Evolutionary conservation across 1,140 invertebrate species (phyloP), one percentile per base, ranked within the genome.

Genomic region (Drosophila ananassae): DNA sequence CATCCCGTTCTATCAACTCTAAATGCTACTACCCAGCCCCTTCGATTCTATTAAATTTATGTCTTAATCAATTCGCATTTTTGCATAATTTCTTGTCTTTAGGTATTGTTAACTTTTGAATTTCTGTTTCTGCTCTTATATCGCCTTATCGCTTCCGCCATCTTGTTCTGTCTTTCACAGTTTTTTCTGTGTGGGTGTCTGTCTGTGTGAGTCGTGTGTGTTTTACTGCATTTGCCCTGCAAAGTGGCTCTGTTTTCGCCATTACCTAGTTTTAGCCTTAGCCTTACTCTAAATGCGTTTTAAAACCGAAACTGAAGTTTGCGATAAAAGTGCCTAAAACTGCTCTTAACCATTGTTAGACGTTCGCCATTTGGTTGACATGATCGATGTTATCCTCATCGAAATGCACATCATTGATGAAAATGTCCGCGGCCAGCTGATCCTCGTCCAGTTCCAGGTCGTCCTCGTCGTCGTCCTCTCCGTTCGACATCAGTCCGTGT

Each of bases 81-180:
- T 89, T 90, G 79, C 73, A 77, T 84, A 87, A 72, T 90, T 83
- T 89, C 69, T 87, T 74, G 87, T 90, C 87, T 90, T 90, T 90
- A 73, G 87, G 87, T 90, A 85, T 90, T 90, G 87, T 90, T 90
- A 90, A 90, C 87, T 90, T 89, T 90, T 90, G 85, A 90, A 85
- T 87, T 75, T 79, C 73, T 85, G 74, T 79, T 81, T 59, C 64
- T 79, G 41, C 41, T 44, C 34, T 37, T 37, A n/a, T 37, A 37
- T 37, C 34, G 34, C 34, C 34, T 17, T 17, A 17, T 17, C 17
- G 17, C 41, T 17, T 13, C 13, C 41, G 17, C 41, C 41, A 44
- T 44, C 10, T 44, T 21, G 41, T 21, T 13, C n/a, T n/a, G 66
- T 72, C 46, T 57, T 58, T 68, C 62, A 57, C 25, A 24, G 47